Conservation (phyloP, 2,888 invertebrate genomes). For the Andrena camellia region DNA sequence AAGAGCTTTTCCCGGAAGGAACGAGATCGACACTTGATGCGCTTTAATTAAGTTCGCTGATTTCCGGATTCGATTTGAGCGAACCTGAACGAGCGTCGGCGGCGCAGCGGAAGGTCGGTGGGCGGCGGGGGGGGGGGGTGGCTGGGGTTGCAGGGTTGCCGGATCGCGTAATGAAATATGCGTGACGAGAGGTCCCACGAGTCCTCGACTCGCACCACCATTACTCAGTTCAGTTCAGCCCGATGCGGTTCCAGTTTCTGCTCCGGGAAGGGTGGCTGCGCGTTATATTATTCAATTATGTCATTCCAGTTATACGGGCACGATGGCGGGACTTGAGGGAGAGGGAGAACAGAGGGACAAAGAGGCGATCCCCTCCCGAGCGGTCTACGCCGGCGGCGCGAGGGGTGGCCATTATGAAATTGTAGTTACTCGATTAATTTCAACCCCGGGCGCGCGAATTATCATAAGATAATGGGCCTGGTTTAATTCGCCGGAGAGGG, state of each 20-base stretch:
- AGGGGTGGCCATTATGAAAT: constrained; percentile 78
- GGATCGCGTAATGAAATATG: constrained; percentile 83
- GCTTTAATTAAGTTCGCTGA: constrained; percentile 66
- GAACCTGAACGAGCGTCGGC: constrained; percentile 33
- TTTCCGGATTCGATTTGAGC: constrained; percentile 68
- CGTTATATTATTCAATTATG: constrained; percentile 85
- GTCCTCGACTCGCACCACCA: constrained; percentile 79
- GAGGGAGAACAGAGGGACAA: constrained; percentile 40
- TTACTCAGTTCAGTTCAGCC: constrained; percentile 77
- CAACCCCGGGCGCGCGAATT: constrained; percentile 79
- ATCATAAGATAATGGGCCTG: constrained; percentile 82
- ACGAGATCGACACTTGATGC: constrained; percentile 55
- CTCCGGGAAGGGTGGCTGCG: constrained; percentile 73
- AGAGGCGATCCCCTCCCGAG: constrained; percentile 52
- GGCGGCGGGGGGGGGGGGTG: constrained; percentile 22
- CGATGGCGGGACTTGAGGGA: constrained; percentile 38
- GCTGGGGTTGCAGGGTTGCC: constrained; percentile 74
- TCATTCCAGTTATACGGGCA: constrained; percentile 82
- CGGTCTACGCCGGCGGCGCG: constrained; percentile 39
- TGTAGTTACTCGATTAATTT: constrained; percentile 85
- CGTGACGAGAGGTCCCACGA: constrained; percentile 83
- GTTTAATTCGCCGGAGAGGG: constrained; percentile 51
- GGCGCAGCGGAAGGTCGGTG: constrained; percentile 23
- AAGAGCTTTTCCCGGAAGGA: constrained; percentile 41
- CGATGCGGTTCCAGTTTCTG: constrained; percentile 71